A percentile compares a stretch with the other conserved stretches of the same genome.
phyloP scores from a whole-genome alignment of 2,888 invertebrate species.

The Trilocha varians region DNA sequence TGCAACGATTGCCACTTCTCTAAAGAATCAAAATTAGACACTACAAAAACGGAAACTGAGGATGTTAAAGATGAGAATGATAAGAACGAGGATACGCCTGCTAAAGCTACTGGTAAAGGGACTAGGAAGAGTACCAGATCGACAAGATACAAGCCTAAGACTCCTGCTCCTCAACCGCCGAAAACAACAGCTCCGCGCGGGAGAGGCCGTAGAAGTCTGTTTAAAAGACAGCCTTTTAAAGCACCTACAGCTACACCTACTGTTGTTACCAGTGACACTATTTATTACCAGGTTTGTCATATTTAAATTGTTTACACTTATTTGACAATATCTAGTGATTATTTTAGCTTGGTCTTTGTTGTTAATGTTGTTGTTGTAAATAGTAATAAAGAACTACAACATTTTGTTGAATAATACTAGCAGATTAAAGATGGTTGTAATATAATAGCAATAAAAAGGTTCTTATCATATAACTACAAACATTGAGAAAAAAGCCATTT shows the following conservation, averaged over 20 bases:
- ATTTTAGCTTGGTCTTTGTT: too few species aligned
- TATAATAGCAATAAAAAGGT: too few species aligned
- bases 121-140: constrained; percentile 75
- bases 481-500: too few species aligned
- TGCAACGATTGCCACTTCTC: constrained; percentile 82
- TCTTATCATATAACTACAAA: too few species aligned
- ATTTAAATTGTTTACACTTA: too few species aligned
- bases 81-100: constrained; percentile 53
- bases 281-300: constrained; percentile 63
- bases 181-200: constrained; percentile 73
- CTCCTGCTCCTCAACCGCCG: constrained; percentile 33
- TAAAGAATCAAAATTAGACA: constrained; percentile 42
- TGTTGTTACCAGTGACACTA: constrained; percentile 83
- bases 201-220: constrained; percentile 82
- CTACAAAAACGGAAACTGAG: constrained; percentile 38
- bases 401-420: too few species aligned
- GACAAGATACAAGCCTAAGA: constrained; percentile 69
- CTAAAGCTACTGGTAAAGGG: constrained; percentile 64
- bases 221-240: constrained; percentile 85
- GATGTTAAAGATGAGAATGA: constrained; percentile 43
- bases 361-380: too few species aligned
- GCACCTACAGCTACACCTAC: constrained; percentile 87
- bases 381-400: too few species aligned
- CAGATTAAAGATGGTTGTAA: too few species aligned
- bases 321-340: too few species aligned